Conservation (phyloP, 1,140 invertebrate genomes). For the Lepidurus couesii region DNA sequence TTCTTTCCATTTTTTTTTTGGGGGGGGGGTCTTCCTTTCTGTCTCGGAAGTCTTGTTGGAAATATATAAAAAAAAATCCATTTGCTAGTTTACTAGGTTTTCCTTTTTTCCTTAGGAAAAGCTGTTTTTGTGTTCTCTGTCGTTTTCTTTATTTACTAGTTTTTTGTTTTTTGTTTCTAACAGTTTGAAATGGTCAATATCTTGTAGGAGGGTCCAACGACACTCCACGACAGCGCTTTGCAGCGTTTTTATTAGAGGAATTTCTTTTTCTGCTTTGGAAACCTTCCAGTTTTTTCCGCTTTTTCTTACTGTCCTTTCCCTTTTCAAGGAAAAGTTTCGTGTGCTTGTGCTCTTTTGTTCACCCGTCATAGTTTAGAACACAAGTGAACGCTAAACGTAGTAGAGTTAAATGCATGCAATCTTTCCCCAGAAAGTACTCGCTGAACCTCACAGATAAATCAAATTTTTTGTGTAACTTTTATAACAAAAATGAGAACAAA, state of each 20-base stretch:
- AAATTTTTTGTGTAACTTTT: no score
- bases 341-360: no score
- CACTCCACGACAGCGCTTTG: not conserved
- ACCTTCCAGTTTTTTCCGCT: not conserved
- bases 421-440: no score
- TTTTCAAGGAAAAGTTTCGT: no score
- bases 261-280: not conserved
- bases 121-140: not conserved
- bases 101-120: not conserved
- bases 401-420: no score
- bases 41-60: not conserved
- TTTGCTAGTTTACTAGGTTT: not conserved
- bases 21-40: not conserved
- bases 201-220: not conserved
- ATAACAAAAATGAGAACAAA: no score
- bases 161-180: slow-evolving; percentile 10
- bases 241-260: not conserved
- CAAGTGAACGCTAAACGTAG: no score
- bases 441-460: no score
- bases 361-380: no score
- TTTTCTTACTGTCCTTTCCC: not conserved
- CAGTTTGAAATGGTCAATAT: slow-evolving; percentile 6
- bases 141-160: not conserved
- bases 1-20: not conserved
- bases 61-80: not conserved